Conservation (phyloP, 2,888 invertebrate species). For the Pristionchus exspectatus region DNA sequence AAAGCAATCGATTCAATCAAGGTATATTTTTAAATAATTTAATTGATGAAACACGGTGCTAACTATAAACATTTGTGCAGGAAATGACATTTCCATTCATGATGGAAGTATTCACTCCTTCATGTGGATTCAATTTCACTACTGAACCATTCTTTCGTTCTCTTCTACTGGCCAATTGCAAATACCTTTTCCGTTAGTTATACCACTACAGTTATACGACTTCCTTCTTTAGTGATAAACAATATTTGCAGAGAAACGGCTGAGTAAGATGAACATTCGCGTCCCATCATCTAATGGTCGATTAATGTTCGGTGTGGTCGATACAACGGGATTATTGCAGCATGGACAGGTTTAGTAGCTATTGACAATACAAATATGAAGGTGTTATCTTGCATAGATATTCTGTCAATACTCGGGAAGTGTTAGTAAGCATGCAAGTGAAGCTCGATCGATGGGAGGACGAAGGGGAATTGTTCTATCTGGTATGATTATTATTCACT, state of each 20-base stretch:
- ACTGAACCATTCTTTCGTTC: slow-evolving; percentile 75
- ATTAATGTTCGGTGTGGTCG: slow-evolving; percentile 75
- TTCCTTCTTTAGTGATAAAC: background rate
- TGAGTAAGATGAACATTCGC: slow-evolving; percentile 43
- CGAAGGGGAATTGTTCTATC: background rate
- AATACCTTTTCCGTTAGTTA: slow-evolving; percentile 46
- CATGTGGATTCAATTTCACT: slow-evolving; percentile 23
- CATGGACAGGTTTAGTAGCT: slow-evolving; percentile 64
- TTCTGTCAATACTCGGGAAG: slow-evolving; percentile 12
- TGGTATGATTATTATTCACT: background rate
- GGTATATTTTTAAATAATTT: background rate
- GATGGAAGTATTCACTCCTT: slow-evolving; percentile 28
- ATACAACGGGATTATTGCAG: slow-evolving; percentile 72
- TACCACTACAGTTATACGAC: background rate
- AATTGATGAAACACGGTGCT: background rate
- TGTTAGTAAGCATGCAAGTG: background rate
- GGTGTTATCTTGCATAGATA: background rate
- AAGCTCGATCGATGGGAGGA: background rate
- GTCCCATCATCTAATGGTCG: slow-evolving; percentile 60
- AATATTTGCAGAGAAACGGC: slow-evolving; percentile 10
- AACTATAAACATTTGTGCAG: background rate
- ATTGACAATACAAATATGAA: too few relatives aligned
- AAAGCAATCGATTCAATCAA: slow-evolving; percentile 8
- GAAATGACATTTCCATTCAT: slow-evolving; percentile 29
- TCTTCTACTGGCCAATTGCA: slow-evolving; percentile 66